These are phyloP conservation scores for Chymomyza costata DNA, from an alignment of 1,140 invertebrate genomes.

Conservation along the genomic window DNA sequence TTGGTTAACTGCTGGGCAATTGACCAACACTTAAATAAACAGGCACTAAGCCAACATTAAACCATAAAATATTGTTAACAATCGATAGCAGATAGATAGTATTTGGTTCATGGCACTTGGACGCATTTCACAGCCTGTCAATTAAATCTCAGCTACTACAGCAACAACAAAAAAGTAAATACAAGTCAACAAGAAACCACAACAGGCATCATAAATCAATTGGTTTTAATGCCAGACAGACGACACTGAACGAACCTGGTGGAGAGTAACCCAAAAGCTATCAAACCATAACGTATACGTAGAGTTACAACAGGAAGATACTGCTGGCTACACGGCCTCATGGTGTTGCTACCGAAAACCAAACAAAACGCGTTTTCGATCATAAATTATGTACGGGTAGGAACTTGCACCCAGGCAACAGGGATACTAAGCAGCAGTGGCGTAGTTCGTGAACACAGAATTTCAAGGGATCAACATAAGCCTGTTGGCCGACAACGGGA, in stretches of 20 bases:
- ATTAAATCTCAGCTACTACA: constrained; percentile 41
- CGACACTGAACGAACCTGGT: constrained; percentile 33
- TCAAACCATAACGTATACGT: too few relatives aligned
- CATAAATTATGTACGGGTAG: constrained; percentile 57
- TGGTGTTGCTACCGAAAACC: too few relatives aligned
- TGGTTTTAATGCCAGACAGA: constrained; percentile 54
- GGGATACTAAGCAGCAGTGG: too few relatives aligned
- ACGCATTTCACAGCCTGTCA: constrained; percentile 11
- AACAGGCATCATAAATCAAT: constrained; percentile 51
- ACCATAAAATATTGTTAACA: constrained; percentile 14
- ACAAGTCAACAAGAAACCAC: constrained; percentile 13
- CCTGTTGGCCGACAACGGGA: too few relatives aligned
- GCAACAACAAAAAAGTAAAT: constrained; percentile 13
- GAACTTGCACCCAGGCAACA: constrained; percentile 6
- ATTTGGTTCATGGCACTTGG: too few relatives aligned
- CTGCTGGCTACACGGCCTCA: too few relatives aligned
- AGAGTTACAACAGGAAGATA: too few relatives aligned
- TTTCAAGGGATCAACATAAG: too few relatives aligned
- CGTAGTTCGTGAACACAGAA: too few relatives aligned
- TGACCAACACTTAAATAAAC: too few relatives aligned
- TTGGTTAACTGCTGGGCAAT: too few relatives aligned
- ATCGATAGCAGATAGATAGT: constrained; percentile 29
- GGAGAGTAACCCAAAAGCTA: constrained; percentile 11
- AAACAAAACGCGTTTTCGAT: constrained; percentile 64
- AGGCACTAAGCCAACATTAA: too few relatives aligned